Evolutionary conservation across 2,888 invertebrate species (phyloP), one percentile per base, ranked within the genome.

Genomic region (Arrhopalites spinosus): DNA sequence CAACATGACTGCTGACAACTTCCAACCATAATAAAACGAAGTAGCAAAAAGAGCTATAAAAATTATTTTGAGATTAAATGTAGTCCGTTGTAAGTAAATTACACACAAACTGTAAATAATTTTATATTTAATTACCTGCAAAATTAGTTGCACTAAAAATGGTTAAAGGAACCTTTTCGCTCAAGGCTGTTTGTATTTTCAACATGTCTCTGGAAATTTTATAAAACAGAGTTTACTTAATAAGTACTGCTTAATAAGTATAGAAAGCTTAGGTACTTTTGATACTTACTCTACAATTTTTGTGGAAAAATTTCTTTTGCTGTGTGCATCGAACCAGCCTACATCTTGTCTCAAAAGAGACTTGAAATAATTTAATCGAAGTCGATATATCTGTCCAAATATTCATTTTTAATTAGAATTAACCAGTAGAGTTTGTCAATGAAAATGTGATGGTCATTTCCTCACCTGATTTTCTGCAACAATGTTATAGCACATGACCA

Each of bases 1-100:
- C 84, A 88, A 84, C 84, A 88, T 87, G 2, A 88, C 87, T 13
- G 89, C 83, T 0, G 88, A 87, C 82, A 89, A 84, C 81, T 88
- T 86, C 88, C 88, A 89, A 73, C 87, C 85, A 72, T 85, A 85
- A 78, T 85, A 81, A 81, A 88, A 87, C 0, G 87, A 87, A 50
- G 88, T 84, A 25, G 84, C 81, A 78, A 86, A 86, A 2, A 87
- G 86, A 50, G 85, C 83, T 11, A 36, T 7, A 3, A 7, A 36
- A 36, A 36, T 36, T 36, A 11, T 36, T 36, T 11, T 7, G 11
- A 36, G 11, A n/a, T n/a, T n/a, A n/a, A n/a, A n/a, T n/a, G n/a
- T n/a, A n/a, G n/a, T n/a, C n/a, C n/a, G n/a, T n/a, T n/a, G n/a
- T n/a, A n/a, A n/a, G n/a, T n/a, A n/a, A n/a, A n/a, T n/a, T n/a